These are phyloP conservation scores for Spheniscus humboldti DNA, from an alignment of 2,797 vertebrate species.

Conservation along the genomic window DNA sequence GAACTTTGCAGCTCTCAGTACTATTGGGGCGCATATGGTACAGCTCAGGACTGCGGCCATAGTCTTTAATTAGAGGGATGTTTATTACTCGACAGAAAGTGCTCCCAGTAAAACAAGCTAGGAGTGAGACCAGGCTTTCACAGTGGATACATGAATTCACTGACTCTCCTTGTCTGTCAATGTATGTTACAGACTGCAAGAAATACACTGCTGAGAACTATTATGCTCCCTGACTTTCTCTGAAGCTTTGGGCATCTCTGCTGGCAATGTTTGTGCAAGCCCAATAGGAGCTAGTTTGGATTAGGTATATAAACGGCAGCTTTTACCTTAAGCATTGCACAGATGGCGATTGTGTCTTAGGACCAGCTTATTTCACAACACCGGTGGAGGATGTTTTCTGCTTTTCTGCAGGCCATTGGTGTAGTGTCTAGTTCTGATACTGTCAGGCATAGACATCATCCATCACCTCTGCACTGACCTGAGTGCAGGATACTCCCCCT, in stretches of 20 bases:
- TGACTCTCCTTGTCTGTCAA: neutral
- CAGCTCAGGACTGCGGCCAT: neutral
- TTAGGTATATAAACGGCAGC: neutral
- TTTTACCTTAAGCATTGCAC: neutral
- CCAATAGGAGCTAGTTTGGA: neutral
- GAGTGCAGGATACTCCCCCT: neutral
- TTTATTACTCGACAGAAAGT: neutral
- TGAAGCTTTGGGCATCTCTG: neutral
- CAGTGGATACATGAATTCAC: neutral
- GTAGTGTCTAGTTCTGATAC: neutral
- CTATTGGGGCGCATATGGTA: neutral
- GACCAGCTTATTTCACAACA: neutral
- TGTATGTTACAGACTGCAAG: neutral
- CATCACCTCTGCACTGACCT: neutral
- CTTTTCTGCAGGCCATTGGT: neutral
- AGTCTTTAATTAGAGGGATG: neutral
- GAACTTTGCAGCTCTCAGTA: neutral
- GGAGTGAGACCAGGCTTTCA: neutral
- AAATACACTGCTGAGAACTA: neutral
- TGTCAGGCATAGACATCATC: neutral
- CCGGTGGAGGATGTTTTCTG: neutral
- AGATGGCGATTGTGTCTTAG: rapidly evolving
- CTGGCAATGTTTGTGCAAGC: neutral
- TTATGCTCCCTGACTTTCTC: neutral
- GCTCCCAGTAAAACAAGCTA: neutral